phyloP scores from a whole-genome alignment of 2,113 vertebrate species.

The Semicossyphus pulcher region DNA sequence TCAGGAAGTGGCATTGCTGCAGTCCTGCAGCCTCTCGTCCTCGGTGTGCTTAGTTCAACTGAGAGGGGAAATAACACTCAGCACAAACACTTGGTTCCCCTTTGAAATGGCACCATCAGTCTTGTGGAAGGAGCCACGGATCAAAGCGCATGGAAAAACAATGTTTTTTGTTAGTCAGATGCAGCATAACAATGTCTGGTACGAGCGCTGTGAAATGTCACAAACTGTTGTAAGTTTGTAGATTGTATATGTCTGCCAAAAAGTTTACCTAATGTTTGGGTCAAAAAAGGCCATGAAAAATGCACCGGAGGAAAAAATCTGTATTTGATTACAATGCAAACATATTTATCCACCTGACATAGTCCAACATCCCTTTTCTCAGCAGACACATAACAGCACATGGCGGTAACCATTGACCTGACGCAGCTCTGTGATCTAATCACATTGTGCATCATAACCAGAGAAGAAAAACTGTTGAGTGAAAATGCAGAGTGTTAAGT shows the following conservation, averaged over 20 bases:
- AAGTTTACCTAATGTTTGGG: background rate
- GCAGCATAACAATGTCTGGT: background rate
- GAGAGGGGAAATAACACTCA: slow-evolving; percentile 61
- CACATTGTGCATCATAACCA: background rate
- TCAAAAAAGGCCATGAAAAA: background rate
- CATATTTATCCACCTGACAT: background rate
- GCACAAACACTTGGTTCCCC: slow-evolving; percentile 34
- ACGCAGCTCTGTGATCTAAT: background rate
- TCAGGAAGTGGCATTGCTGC: slow-evolving; percentile 28
- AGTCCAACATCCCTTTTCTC: background rate
- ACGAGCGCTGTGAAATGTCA: slow-evolving; percentile 1
- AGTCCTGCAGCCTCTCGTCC: slow-evolving; percentile 6
- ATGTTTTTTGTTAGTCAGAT: slow-evolving; percentile 23
- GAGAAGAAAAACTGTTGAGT: background rate
- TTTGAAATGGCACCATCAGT: slow-evolving; percentile 38
- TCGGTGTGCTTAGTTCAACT: slow-evolving; percentile 32
- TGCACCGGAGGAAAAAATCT: background rate
- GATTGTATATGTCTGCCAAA: slow-evolving; percentile 6
- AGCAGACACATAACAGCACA: background rate
- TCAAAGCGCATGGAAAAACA: slow-evolving; percentile 40
- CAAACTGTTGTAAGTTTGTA: background rate
- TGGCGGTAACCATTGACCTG: background rate
- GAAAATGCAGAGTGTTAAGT: background rate
- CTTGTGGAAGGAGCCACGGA: slow-evolving; percentile 5
- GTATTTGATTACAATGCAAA: slow-evolving; percentile 4